These are phyloP conservation scores for Nephotettix cincticeps DNA, from an alignment of 1,140 invertebrate genomes.

Conservation along the genomic window DNA sequence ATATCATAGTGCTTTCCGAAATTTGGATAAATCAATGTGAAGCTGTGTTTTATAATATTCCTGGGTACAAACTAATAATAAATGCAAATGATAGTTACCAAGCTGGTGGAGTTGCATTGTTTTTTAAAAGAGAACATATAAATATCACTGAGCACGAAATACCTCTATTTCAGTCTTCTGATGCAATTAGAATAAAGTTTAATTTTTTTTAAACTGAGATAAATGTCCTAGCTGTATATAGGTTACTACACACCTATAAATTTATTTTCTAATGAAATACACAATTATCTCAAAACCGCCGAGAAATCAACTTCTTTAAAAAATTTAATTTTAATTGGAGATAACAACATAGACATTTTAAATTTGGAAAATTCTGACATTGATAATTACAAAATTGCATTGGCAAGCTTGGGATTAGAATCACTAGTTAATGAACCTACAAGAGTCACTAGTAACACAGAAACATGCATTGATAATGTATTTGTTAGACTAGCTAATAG, in stretches of 20 bases:
- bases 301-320: neutral
- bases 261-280: neutral
- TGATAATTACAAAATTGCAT: neutral
- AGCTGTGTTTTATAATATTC: neutral
- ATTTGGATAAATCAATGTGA: neutral
- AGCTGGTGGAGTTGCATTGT: neutral
- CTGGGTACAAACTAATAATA: neutral
- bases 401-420: slow-evolving; percentile 5
- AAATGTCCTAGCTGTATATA: neutral
- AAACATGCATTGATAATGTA: neutral
- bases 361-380: neutral
- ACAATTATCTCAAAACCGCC: neutral
- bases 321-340: neutral
- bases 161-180: neutral
- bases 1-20: slow-evolving; percentile 1
- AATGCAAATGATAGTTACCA: neutral
- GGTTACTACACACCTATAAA: neutral
- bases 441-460: neutral
- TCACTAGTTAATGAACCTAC: neutral
- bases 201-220: neutral
- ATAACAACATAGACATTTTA: neutral
- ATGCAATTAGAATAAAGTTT: too few species aligned
- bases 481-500: neutral
- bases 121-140: neutral
- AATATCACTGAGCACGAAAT: neutral